Conservation (phyloP, 2,797 vertebrate species). For the Halcyon smyrnensis region DNA sequence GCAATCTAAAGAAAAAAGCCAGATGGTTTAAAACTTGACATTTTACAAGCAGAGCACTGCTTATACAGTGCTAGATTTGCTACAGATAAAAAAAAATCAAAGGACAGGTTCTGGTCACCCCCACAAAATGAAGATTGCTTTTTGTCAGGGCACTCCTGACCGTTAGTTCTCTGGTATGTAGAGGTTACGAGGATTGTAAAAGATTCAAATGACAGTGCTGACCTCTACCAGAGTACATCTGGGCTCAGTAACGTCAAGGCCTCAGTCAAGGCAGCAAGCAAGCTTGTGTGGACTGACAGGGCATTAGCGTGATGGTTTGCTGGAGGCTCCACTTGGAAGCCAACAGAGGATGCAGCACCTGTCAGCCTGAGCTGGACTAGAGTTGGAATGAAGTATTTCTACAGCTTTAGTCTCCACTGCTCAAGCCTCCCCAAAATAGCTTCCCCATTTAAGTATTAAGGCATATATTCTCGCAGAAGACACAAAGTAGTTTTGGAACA, state of each 20-base stretch:
- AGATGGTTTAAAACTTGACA: neutral
- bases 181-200: neutral
- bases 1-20: neutral
- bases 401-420: neutral
- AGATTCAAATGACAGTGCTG: fast-evolving
- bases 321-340: neutral
- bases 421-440: neutral
- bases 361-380: neutral
- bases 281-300: neutral
- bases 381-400: neutral
- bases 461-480: neutral
- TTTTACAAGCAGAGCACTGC: neutral
- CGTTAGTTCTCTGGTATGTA: neutral
- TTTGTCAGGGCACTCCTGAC: neutral
- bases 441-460: neutral
- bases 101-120: neutral
- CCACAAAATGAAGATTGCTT: neutral
- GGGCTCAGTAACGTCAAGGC: neutral
- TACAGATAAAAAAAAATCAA: neutral
- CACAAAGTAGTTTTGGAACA: neutral
- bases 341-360: neutral
- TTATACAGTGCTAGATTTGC: neutral
- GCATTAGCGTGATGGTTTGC: neutral
- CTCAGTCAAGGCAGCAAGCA: neutral
- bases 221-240: neutral